Evolutionary conservation across 2,113 vertebrate genomes (phyloP), one percentile per base, ranked within the genome.

Genomic region (Xenopus borealis): DNA sequence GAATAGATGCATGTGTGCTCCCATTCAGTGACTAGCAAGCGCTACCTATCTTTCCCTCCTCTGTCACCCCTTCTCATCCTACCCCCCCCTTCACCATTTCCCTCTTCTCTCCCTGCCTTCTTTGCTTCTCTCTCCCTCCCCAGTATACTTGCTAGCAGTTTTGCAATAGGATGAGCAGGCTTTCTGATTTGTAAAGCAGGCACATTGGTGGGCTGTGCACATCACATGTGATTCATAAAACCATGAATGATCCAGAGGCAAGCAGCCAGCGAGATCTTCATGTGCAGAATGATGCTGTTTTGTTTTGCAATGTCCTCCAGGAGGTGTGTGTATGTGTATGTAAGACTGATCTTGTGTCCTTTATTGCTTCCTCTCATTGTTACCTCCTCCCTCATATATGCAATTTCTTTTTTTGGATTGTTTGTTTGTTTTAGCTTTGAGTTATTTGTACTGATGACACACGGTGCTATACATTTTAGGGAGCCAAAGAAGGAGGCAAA

Each of bases 171-270:
- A 77, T 45, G 50, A 77, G 66, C 27, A 77, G 74, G 74, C 74
- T 50, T 64, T 67, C 67, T 27, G 47, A 77, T 77, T 77, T 77
- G 66, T 77, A 77, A 77, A 77, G 74, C 74, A 70, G 74, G 74
- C 74, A 77, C 74, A 77, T 77, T 77, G 61, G 66, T 77, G 74
- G 74, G 74, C 67, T 77, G 74, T 77, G 74, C 74, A 77, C 74
- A 77, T 77, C 47, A 66, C 74, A 77, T 77, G 74, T 77, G 74
- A 77, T 77, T 77, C 74, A 77, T 77, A 77, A 77, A 77, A 77
- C 66, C 74, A 77, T 77, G 74, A 77, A 77, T 77, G 74, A 77
- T 77, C 74, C 74, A 76, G 73, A 76, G 73, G 73, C 73, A 46
- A 77, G 74, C 74, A 77, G 74, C 74, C 74, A 77, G 74, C 74